Conservation (phyloP, 2,797 vertebrate species). For the Enteromius mattozi region DNA sequence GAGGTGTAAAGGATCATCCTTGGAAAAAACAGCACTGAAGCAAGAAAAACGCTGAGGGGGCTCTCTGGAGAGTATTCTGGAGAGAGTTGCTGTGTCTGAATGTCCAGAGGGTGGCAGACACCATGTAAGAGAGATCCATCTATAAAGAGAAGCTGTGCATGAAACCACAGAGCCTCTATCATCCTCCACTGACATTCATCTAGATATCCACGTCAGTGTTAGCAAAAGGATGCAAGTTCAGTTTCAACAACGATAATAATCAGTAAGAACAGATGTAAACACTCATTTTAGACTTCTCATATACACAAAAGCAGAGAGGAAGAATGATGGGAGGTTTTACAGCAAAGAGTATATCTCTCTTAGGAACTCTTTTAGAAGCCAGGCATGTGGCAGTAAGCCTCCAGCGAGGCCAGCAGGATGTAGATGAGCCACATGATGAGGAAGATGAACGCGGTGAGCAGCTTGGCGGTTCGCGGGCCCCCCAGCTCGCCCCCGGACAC, state of each 20-base stretch:
- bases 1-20: constrained; percentile 31
- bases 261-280: constrained; percentile 59
- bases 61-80: constrained; percentile 38
- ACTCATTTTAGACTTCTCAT: constrained; percentile 57
- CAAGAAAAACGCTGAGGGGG: constrained; percentile 30
- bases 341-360: constrained; percentile 41
- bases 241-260: constrained; percentile 54
- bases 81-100: constrained; percentile 34
- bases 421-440: constrained; percentile 84
- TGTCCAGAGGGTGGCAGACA: constrained; percentile 35
- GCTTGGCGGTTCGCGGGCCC: constrained; percentile 83
- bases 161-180: constrained; percentile 33
- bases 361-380: constrained; percentile 75
- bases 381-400: constrained; percentile 85
- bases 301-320: constrained; percentile 53
- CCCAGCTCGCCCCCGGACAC: constrained; percentile 83
- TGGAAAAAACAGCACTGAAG: constrained; percentile 28
- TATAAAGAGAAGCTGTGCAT: constrained; percentile 41
- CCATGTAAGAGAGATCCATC: constrained; percentile 18
- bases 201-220: constrained; percentile 38
- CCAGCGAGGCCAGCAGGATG: constrained; percentile 84
- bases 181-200: constrained; percentile 39
- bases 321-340: constrained; percentile 49
- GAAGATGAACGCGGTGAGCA: constrained; percentile 81
- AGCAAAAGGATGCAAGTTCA: constrained; percentile 49